A percentile compares a stretch with the other conserved stretches of the same genome.
phyloP scores from a whole-genome alignment of 92 coral and sea anemone genomes.

The Bergia puertoricense region DNA sequence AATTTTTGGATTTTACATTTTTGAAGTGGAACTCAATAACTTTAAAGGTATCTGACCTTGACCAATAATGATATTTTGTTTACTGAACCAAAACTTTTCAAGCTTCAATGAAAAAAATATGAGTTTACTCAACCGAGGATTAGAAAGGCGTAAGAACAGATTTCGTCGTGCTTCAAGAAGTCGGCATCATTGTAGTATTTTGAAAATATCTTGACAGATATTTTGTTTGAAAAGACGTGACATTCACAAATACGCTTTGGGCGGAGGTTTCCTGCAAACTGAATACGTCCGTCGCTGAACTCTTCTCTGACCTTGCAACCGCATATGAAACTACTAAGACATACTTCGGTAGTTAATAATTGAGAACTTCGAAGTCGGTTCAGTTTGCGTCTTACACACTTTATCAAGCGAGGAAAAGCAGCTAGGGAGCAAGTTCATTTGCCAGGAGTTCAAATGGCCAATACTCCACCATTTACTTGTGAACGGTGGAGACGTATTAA shows the following conservation, averaged over 20 bases:
- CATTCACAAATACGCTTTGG: neutral
- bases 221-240: neutral
- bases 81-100: constrained; percentile 4
- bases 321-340: neutral
- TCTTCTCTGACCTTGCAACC: neutral
- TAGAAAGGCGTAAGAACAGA: neutral
- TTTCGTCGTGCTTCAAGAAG: neutral
- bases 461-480: constrained; percentile 4
- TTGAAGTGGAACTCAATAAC: neutral
- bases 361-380: neutral
- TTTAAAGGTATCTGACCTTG: neutral
- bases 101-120: neutral
- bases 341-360: neutral
- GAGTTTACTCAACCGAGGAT: constrained; percentile 2
- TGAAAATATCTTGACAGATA: constrained; percentile 2
- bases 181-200: neutral
- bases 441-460: constrained; percentile 14
- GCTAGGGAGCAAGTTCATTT: neutral
- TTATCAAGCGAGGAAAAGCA: neutral
- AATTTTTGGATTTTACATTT: neutral
- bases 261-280: constrained; percentile 4
- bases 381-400: neutral
- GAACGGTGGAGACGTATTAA: constrained; percentile 21
- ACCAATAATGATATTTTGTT: neutral
- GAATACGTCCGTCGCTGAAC: neutral